phyloP scores from a whole-genome alignment of 2,888 invertebrate genomes.

The Drosophila gaucha region DNA sequence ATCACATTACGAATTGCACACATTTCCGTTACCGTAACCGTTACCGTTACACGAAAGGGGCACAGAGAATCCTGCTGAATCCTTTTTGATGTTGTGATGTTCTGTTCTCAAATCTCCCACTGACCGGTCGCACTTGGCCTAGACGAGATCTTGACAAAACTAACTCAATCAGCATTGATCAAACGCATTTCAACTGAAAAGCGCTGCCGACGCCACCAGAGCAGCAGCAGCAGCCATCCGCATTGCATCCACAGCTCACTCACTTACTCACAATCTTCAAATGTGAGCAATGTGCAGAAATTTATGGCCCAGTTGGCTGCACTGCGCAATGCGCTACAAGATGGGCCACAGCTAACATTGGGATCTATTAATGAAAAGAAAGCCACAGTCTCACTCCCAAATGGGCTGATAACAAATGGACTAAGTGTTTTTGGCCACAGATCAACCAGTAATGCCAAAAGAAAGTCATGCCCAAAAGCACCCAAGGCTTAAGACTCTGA shows the following conservation, averaged over 20 bases:
- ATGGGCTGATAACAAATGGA: constrained; percentile 39
- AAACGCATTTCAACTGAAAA: constrained; percentile 78
- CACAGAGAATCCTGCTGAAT: constrained; percentile 43
- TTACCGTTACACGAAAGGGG: constrained; percentile 14
- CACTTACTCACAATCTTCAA: constrained; percentile 26
- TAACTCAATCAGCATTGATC: constrained; percentile 83
- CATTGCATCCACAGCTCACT: constrained; percentile 39
- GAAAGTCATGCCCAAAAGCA: constrained; percentile 51
- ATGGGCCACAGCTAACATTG: constrained; percentile 29
- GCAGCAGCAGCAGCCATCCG: constrained; percentile 27
- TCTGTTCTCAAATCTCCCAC: constrained; percentile 12
- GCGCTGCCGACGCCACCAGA: constrained; percentile 39
- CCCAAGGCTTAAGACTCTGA: constrained; percentile 10
- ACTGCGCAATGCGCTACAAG: constrained; percentile 58
- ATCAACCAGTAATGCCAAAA: constrained; percentile 66
- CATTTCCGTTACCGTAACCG: constrained; percentile 48
- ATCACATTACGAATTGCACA: constrained; percentile 52
- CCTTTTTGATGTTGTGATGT: constrained; percentile 27
- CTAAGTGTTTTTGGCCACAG: constrained; percentile 53
- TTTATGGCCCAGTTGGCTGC: constrained; percentile 51
- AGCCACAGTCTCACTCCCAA: constrained; percentile 17
- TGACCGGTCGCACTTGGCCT: constrained; percentile 76
- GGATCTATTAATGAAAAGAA: constrained; percentile 54
- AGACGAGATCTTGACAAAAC: constrained; percentile 83
- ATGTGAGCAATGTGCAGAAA: constrained; percentile 46